These are phyloP conservation scores for Rhinella marina DNA, from an alignment of 2,797 vertebrate genomes.

Conservation along the genomic window DNA sequence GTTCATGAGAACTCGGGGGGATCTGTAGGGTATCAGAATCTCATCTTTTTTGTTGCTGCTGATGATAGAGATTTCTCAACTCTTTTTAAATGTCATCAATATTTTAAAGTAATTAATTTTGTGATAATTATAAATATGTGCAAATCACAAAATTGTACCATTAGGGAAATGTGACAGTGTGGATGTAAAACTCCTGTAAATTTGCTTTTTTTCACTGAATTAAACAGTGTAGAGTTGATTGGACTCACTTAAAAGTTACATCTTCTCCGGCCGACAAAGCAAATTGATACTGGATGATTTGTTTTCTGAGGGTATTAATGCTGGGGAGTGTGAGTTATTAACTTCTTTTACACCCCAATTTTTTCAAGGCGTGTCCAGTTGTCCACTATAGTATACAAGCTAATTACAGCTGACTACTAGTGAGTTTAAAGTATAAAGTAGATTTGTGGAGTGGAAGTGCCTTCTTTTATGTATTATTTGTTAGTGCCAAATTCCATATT, in stretches of 20 bases:
- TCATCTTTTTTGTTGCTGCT: conserved; percentile 24
- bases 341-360: too few species aligned
- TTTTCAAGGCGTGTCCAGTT: too few species aligned
- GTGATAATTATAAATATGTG: conserved; percentile 23
- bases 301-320: not conserved
- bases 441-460: too few species aligned
- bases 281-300: not conserved
- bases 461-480: too few species aligned
- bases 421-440: too few species aligned
- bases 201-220: not conserved
- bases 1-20: not conserved
- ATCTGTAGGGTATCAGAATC: conserved; percentile 10
- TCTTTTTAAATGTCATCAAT: conserved; percentile 17
- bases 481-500: too few species aligned
- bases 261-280: not conserved
- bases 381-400: too few species aligned
- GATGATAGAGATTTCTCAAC: conserved; percentile 2
- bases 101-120: conserved; percentile 30
- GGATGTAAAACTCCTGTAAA: not conserved
- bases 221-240: not conserved
- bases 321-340: too few species aligned
- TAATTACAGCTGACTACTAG: too few species aligned
- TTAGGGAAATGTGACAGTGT: not conserved
- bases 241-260: not conserved
- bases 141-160: not conserved